These are phyloP conservation scores for Brachystomella parvula DNA, from an alignment of 1,140 invertebrate genomes.

Conservation along the genomic window DNA sequence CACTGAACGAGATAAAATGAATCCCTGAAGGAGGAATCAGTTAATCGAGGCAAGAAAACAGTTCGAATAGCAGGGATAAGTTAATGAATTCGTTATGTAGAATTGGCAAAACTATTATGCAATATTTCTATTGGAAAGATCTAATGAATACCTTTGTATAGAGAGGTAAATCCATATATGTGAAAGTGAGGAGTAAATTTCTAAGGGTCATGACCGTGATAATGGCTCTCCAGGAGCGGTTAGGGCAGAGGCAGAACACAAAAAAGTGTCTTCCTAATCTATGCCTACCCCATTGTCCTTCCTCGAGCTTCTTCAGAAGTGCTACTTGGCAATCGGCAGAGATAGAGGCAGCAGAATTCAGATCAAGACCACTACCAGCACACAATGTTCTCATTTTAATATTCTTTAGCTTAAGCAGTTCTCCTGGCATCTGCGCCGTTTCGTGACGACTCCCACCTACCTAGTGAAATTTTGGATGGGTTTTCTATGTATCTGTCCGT, in stretches of 20 bases:
- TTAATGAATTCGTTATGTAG: constrained; percentile 21
- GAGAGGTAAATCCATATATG: too few relatives aligned
- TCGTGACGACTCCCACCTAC: not conserved
- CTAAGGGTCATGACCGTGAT: constrained; percentile 18
- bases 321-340: too few relatives aligned
- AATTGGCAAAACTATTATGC: not conserved
- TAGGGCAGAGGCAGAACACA: constrained; percentile 14
- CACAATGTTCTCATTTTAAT: not conserved
- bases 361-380: not conserved
- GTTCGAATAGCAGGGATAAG: constrained; percentile 25
- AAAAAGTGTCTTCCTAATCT: too few relatives aligned
- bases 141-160: too few relatives aligned
- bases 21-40: too few relatives aligned
- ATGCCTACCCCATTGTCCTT: not conserved
- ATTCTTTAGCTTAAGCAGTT: too few relatives aligned
- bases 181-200: not conserved
- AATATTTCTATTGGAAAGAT: not conserved
- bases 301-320: not conserved
- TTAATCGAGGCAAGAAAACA: constrained; percentile 15
- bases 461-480: constrained; percentile 2
- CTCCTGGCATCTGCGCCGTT: not conserved
- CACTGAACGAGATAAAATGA: too few relatives aligned
- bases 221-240: constrained; percentile 37
- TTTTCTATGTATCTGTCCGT: constrained; percentile 3
- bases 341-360: too few relatives aligned